Conservation (phyloP, 2,113 vertebrate species). For the Brachirus orientalis region DNA sequence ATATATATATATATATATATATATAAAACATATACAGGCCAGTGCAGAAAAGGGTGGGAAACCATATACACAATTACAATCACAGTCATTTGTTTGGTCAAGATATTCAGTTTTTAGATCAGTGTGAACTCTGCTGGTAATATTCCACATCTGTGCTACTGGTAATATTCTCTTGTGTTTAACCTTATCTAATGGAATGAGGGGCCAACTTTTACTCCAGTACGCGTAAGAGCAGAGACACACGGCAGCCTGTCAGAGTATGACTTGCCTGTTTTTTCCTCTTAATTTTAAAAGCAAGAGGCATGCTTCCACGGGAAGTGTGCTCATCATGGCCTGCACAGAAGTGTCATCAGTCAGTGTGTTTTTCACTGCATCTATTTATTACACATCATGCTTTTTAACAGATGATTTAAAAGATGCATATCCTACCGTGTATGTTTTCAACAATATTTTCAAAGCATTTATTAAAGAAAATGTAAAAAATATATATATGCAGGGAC, state of each 20-base stretch:
- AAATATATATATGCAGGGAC: conserved; percentile 23
- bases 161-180: conserved; percentile 21
- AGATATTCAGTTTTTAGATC: too few species aligned
- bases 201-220: conserved; percentile 13
- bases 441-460: conserved; percentile 30
- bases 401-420: conserved; percentile 35
- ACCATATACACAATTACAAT: too few species aligned
- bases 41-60: too few species aligned
- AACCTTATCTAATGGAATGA: conserved; percentile 47
- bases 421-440: conserved; percentile 18
- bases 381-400: conserved; percentile 36
- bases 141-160: conserved; percentile 12
- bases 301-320: conserved; percentile 23
- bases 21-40: too few species aligned
- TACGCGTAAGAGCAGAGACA: conserved; percentile 17
- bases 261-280: conserved; percentile 25
- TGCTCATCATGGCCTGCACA: conserved; percentile 34
- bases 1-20: too few species aligned
- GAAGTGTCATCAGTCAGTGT: conserved; percentile 12
- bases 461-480: conserved; percentile 35
- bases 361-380: conserved; percentile 28
- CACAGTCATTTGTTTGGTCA: too few species aligned
- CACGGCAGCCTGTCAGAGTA: conserved; percentile 30
- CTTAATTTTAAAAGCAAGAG: conserved; percentile 50
- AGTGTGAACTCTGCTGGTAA: not conserved